Evolutionary conservation across 2,888 invertebrate species (phyloP).

Genomic region (Pterobdella sp.): DNA sequence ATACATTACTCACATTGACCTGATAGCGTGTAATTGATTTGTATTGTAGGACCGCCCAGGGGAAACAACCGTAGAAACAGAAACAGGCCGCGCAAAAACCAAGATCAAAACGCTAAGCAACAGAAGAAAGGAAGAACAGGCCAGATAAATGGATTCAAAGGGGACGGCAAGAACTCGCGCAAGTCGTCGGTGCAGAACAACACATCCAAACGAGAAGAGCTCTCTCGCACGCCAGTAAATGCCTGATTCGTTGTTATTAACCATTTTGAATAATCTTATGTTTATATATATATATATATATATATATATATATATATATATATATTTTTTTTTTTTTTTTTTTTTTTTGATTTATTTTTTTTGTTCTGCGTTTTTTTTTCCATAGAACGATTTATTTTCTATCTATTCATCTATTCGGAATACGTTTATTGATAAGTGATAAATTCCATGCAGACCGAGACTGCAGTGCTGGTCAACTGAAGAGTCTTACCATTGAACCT

Average conservation of each 20-base stretch:
- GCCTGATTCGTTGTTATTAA: neutral
- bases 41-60: neutral
- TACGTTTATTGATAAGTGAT: too few relatives aligned
- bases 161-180: neutral
- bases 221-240: neutral
- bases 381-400: too few relatives aligned
- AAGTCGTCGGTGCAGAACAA: neutral
- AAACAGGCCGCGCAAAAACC: neutral
- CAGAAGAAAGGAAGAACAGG: neutral
- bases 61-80: neutral
- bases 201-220: neutral
- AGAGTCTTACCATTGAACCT: too few relatives aligned
- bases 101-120: too few relatives aligned
- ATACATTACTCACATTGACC: too few relatives aligned
- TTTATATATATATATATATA: constrained; percentile 1
- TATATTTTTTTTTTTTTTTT: neutral
- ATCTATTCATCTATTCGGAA: too few relatives aligned
- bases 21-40: too few relatives aligned
- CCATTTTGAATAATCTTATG: neutral
- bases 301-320: constrained; percentile 6
- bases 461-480: too few relatives aligned
- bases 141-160: neutral
- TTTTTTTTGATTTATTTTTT: neutral
- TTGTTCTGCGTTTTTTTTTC: neutral
- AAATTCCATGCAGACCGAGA: too few relatives aligned